Conservation (phyloP, 2,888 invertebrate species). For the Caenorhabditis sp. region DNA sequence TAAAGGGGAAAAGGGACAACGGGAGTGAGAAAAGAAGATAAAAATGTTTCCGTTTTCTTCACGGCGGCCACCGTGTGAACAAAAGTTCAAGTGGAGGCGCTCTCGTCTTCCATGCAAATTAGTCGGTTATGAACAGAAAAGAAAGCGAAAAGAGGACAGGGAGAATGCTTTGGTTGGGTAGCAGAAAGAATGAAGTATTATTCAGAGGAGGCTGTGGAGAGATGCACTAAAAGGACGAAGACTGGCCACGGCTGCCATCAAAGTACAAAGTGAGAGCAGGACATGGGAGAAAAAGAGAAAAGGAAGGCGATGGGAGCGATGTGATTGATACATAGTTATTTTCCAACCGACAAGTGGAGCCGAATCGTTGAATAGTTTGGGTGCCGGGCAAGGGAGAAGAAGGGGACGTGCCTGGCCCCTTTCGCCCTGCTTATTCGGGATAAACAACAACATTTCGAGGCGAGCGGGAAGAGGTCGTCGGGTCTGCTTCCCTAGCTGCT, state of each 20-base stretch:
- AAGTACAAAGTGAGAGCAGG: slow-evolving; percentile 39
- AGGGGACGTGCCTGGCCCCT: background rate
- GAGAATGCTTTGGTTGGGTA: slow-evolving; percentile 1
- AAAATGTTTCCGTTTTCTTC: background rate
- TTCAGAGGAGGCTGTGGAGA: background rate
- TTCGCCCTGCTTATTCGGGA: slow-evolving; percentile 17
- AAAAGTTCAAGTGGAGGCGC: slow-evolving; percentile 11
- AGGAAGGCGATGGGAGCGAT: background rate
- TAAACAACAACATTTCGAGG: slow-evolving; percentile 40
- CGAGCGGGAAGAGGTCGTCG: slow-evolving; percentile 19
- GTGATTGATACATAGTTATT: background rate
- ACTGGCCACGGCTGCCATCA: slow-evolving; percentile 17
- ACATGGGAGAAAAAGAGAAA: slow-evolving; percentile 6
- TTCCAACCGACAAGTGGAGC: background rate
- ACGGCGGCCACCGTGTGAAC: background rate
- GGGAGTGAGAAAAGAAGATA: too few species aligned
- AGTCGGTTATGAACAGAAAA: slow-evolving; percentile 3
- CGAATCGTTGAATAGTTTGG: background rate
- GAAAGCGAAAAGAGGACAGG: slow-evolving; percentile 5
- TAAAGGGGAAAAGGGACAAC: background rate
- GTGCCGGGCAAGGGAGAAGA: too few species aligned
- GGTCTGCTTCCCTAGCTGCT: slow-evolving; percentile 22
- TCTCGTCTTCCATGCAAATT: background rate
- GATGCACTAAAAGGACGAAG: slow-evolving; percentile 40
- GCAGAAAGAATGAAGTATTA: slow-evolving; percentile 2